These are phyloP conservation scores for Pituophis catenifer DNA, from an alignment of 2,113 vertebrate species.

Conservation along the genomic window DNA sequence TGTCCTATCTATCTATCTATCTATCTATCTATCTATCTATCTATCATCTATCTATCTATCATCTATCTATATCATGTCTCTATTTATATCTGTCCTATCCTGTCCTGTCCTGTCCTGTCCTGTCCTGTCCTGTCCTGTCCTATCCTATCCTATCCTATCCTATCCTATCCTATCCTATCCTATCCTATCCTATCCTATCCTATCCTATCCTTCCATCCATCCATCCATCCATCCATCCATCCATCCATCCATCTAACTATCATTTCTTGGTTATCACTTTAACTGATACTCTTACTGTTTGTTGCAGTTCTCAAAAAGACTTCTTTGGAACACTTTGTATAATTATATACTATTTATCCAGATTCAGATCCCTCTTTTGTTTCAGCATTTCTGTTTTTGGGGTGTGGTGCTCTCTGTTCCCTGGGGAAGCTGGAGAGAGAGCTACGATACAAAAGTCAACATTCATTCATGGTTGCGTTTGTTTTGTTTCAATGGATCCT, in stretches of 20 bases:
- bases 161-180: too few relatives aligned
- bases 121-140: too few relatives aligned
- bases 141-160: too few relatives aligned
- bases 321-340: not conserved
- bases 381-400: not conserved
- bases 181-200: too few relatives aligned
- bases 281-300: not conserved
- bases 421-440: not conserved
- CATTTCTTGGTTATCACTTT: not conserved
- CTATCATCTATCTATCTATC: too few relatives aligned
- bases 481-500: not conserved
- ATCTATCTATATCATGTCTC: too few relatives aligned
- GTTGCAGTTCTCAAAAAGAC: not conserved
- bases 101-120: too few relatives aligned
- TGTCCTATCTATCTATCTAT: too few relatives aligned
- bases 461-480: not conserved
- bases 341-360: not conserved
- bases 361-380: not conserved
- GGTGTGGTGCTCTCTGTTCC: not conserved
- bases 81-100: too few relatives aligned
- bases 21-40: too few relatives aligned
- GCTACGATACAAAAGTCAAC: not conserved
- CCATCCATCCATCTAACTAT: not conserved
- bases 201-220: too few relatives aligned
- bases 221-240: not conserved